These are phyloP conservation scores for Pseudolycoriella hygida DNA, from an alignment of 2,888 invertebrate species.

Conservation along the genomic window DNA sequence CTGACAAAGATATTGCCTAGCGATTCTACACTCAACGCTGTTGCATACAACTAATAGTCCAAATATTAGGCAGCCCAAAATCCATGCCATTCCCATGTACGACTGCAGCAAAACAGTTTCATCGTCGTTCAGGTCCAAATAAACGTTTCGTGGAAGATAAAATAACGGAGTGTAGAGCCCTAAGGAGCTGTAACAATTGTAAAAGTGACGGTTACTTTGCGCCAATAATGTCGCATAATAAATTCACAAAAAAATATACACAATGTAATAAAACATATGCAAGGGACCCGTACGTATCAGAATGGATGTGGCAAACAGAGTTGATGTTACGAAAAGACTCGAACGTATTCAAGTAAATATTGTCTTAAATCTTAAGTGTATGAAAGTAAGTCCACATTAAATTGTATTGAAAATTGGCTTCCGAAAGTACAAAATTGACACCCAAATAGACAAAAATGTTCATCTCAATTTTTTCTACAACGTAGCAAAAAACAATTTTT, in stretches of 20 bases:
- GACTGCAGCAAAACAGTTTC: conserved; percentile 48
- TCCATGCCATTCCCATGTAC: conserved; percentile 68
- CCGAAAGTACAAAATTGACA: no score
- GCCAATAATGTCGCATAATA: neutral
- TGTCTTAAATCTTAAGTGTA: no score
- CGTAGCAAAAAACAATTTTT: no score
- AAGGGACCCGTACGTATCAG: no score
- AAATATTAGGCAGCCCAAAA: conserved; percentile 62
- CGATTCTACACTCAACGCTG: conserved; percentile 68
- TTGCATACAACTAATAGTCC: conserved; percentile 69
- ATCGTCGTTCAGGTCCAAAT: conserved; percentile 51
- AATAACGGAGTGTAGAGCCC: conserved; percentile 77
- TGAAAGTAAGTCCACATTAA: no score
- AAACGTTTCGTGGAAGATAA: conserved; percentile 62
- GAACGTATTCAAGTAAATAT: no score
- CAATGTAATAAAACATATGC: no score
- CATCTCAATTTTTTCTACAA: no score
- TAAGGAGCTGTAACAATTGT: conserved; percentile 55
- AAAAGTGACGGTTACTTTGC: neutral
- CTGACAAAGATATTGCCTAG: conserved; percentile 68
- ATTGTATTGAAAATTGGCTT: no score
- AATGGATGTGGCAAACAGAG: no score
- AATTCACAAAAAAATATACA: neutral
- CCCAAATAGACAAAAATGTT: no score
- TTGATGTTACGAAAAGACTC: no score